phyloP scores from a whole-genome alignment of 2,888 invertebrate genomes.

The Allacma fusca region DNA sequence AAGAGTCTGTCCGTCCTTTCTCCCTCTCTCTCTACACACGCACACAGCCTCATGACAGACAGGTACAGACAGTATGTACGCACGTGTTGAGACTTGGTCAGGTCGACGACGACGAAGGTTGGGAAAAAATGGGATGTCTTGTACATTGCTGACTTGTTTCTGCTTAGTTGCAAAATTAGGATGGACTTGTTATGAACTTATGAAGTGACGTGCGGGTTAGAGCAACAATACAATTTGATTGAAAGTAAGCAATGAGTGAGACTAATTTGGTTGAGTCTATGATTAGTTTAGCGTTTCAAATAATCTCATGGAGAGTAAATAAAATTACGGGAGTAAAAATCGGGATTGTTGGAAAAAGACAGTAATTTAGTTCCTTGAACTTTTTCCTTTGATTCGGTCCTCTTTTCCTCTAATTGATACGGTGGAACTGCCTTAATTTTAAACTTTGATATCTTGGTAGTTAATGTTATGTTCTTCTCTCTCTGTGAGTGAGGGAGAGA shows the following conservation, averaged over 20 bases:
- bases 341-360: not conserved
- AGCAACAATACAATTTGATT: not conserved
- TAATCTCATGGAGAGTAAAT: not conserved
- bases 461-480: not conserved
- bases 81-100: not conserved
- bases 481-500: not conserved
- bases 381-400: constrained; percentile 8
- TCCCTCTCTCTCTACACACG: not conserved
- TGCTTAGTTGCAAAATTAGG: not conserved
- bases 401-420: constrained; percentile 3
- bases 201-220: not conserved
- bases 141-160: not conserved
- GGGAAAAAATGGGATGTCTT: not conserved
- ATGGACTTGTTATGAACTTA: not conserved
- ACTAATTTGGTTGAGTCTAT: not conserved
- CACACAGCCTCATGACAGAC: not conserved
- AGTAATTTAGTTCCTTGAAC: constrained; percentile 22
- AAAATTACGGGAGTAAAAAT: not conserved
- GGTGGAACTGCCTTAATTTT: constrained; percentile 21
- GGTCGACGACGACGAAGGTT: not conserved
- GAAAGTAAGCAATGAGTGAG: not conserved
- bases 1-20: too few species aligned
- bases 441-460: constrained; percentile 6
- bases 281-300: constrained; percentile 1
- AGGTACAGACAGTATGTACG: constrained; percentile 1